Evolutionary conservation across 1,140 invertebrate species (phyloP).

Genomic region (Vanessa tameamea): DNA sequence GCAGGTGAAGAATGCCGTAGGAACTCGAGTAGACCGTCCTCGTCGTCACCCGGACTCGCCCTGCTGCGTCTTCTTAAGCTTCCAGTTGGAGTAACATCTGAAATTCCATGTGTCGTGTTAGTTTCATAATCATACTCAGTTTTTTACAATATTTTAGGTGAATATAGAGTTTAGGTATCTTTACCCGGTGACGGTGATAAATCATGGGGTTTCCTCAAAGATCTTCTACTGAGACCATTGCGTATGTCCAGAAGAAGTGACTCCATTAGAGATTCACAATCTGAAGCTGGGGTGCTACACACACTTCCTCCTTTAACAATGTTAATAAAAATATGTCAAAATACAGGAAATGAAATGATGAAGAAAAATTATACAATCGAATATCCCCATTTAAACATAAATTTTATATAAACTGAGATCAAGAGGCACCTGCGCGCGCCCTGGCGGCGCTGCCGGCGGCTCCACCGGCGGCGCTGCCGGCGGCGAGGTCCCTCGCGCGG

Average conservation of each 20-base stretch:
- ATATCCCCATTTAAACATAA: too few species aligned
- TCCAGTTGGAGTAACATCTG: constrained; percentile 94
- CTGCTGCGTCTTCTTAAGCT: constrained; percentile 90
- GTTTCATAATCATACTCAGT: too few species aligned
- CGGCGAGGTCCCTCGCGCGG: constrained; percentile 52
- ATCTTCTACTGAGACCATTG: constrained; percentile 80
- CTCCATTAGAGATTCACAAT: constrained; percentile 88
- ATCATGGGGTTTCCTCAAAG: constrained; percentile 60
- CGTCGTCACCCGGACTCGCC: constrained; percentile 91
- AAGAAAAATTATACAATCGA: too few species aligned
- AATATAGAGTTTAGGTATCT: not conserved
- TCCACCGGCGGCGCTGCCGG: constrained; percentile 22
- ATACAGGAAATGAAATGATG: too few species aligned
- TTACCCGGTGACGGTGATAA: constrained; percentile 85
- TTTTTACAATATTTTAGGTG: too few species aligned
- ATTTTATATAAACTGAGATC: too few species aligned
- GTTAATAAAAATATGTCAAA: not conserved
- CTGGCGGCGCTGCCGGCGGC: not conserved
- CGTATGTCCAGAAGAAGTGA: constrained; percentile 87
- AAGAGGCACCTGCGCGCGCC: constrained; percentile 39
- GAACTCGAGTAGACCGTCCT: constrained; percentile 92
- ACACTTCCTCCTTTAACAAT: constrained; percentile 82
- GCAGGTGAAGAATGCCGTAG: constrained; percentile 87
- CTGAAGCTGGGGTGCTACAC: constrained; percentile 86
- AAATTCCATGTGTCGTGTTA: not conserved